phyloP scores from a whole-genome alignment of 2,797 vertebrate species.

The Acipenser oxyrinchus region DNA sequence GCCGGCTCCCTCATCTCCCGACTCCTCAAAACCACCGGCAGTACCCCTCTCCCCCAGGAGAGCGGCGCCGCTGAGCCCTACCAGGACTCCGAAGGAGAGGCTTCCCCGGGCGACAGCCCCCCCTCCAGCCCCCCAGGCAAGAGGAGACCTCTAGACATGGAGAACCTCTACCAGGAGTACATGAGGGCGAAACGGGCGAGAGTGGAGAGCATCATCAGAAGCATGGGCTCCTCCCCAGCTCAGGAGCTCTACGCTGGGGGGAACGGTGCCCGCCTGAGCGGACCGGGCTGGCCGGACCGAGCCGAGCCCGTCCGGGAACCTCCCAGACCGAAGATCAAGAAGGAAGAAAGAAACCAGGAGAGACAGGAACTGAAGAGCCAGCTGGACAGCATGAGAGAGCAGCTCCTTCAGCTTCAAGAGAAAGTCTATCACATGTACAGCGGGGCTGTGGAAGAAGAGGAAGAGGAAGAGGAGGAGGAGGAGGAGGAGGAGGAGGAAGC shows the following conservation, averaged over 20 bases:
- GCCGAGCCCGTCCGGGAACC: conserved; percentile 14
- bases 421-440: conserved; percentile 65
- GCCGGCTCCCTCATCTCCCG: conserved; percentile 55
- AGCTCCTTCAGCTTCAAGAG: conserved; percentile 62
- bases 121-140: conserved; percentile 33
- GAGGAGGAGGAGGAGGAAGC: conserved; percentile 26
- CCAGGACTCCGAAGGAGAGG: background rate
- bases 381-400: conserved; percentile 60
- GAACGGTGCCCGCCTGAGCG: conserved; percentile 16
- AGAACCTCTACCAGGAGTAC: conserved; percentile 48
- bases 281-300: conserved; percentile 6
- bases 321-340: conserved; percentile 29
- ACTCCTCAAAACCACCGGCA: conserved; percentile 33
- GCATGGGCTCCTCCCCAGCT: conserved; percentile 21
- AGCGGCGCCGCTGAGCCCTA: background rate
- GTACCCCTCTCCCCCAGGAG: background rate
- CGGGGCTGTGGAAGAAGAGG: conserved; percentile 44
- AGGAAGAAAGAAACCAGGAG: conserved; percentile 46
- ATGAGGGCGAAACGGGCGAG: conserved; percentile 55
- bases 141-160: conserved; percentile 35
- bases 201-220: conserved; percentile 36
- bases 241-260: conserved; percentile 19
- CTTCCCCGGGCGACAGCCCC: background rate
- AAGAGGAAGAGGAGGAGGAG: conserved; percentile 31
- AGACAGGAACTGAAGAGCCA: conserved; percentile 64